phyloP scores from a whole-genome alignment of 1,140 invertebrate species.

The Heterodera carotae region DNA sequence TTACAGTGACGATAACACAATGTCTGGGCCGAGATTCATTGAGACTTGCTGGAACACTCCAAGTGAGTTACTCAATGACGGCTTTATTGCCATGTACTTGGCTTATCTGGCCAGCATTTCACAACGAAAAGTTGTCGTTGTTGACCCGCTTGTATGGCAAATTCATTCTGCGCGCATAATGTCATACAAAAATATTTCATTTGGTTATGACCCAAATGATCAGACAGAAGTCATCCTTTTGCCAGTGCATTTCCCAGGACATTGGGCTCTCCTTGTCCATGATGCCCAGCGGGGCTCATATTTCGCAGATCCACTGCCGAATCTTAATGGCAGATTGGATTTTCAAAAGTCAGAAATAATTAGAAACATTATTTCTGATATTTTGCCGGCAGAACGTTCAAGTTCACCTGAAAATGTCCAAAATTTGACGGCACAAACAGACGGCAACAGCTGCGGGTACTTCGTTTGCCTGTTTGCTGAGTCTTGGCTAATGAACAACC shows the following conservation, averaged over 20 bases:
- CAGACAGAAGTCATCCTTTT: neutral
- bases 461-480: constrained; percentile 7
- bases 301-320: too few relatives aligned
- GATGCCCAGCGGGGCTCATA: too few relatives aligned
- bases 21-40: neutral
- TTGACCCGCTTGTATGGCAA: neutral
- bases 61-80: neutral
- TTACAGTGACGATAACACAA: neutral
- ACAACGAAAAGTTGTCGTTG: neutral
- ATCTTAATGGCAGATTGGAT: neutral
- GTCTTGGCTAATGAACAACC: too few relatives aligned
- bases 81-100: too few relatives aligned
- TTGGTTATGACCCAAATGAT: too few relatives aligned
- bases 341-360: too few relatives aligned
- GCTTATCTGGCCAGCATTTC: constrained; percentile 12
- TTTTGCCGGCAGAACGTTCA: neutral
- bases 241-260: too few relatives aligned
- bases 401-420: neutral
- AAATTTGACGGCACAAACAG: neutral
- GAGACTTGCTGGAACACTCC: constrained; percentile 1
- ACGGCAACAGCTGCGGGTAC: neutral
- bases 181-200: neutral
- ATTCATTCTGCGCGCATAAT: neutral
- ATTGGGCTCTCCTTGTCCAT: too few relatives aligned
- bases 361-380: neutral